A percentile compares a stretch with the other conserved stretches of the same genome.
phyloP scores from a whole-genome alignment of 2,113 vertebrate genomes.

The Platysternon megacephalum region DNA sequence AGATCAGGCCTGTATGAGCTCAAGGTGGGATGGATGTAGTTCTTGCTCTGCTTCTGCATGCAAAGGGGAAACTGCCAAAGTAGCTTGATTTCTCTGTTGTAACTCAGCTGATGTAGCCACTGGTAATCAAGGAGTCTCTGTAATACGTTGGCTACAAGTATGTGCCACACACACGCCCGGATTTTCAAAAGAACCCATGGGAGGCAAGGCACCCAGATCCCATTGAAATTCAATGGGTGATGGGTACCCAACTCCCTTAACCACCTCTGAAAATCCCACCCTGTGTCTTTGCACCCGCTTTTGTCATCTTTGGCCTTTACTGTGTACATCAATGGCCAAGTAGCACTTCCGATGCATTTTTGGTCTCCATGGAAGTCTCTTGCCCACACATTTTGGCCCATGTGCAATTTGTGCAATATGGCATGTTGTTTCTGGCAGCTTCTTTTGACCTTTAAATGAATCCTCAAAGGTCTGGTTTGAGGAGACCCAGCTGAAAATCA shows the following conservation, averaged over 20 bases:
- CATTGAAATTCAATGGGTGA: not conserved
- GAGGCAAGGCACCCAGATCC: not conserved
- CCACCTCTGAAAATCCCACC: not conserved
- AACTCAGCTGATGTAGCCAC: not conserved
- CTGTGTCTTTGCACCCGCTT: fast-evolving
- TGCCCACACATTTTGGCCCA: not conserved
- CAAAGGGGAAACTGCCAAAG: not conserved
- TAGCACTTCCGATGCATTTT: not conserved
- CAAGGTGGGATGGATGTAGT: not conserved
- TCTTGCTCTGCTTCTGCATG: not conserved
- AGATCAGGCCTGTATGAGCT: not conserved
- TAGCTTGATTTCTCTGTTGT: not conserved
- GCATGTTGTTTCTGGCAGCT: not conserved
- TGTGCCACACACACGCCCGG: not conserved
- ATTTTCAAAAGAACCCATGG: not conserved
- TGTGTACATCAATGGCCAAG: not conserved
- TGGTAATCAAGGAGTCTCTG: not conserved
- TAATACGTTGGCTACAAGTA: not conserved
- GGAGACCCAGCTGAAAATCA: not conserved
- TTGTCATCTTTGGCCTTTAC: not conserved
- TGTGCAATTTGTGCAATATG: not conserved
- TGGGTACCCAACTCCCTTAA: not conserved
- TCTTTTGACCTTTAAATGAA: not conserved
- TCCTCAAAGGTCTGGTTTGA: not conserved
- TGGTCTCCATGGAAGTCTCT: not conserved